Evolutionary conservation across 2,797 vertebrate genomes (phyloP).

Genomic region (Petrocephalus sullivani): DNA sequence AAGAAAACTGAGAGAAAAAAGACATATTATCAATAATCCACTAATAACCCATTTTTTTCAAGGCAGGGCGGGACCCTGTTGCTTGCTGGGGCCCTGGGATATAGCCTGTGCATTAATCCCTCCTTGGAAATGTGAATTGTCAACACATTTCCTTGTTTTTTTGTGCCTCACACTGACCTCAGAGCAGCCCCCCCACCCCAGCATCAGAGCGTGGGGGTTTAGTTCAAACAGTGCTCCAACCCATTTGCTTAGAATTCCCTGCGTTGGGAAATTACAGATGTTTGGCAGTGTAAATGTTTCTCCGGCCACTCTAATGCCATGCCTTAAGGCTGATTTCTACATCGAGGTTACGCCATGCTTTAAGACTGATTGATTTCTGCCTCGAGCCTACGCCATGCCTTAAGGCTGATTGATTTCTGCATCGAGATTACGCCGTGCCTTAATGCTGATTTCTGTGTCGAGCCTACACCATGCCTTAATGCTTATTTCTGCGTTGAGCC

Average conservation of each 20-base stretch:
- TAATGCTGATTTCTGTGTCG: no score
- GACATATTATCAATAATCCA: neutral
- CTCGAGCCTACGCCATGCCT: no score
- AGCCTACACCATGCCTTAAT: no score
- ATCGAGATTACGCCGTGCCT: no score
- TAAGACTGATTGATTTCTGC: no score
- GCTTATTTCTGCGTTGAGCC: no score
- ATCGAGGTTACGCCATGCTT: no score
- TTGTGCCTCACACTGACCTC: neutral
- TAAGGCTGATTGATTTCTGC: no score
- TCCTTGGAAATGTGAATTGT: neutral
- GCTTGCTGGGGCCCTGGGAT: neutral
- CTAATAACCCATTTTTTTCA: neutral
- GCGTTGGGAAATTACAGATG: neutral
- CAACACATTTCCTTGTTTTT: neutral
- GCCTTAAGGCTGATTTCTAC: neutral
- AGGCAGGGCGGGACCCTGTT: neutral
- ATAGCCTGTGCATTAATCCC: neutral
- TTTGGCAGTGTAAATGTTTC: neutral
- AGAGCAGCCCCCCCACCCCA: neutral
- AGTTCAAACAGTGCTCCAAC: neutral
- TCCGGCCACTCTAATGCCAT: neutral
- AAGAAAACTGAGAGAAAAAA: neutral
- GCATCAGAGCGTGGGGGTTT: neutral
- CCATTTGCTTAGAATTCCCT: neutral